phyloP scores from a whole-genome alignment of 1,140 invertebrate genomes.

The Eciton burchellii region DNA sequence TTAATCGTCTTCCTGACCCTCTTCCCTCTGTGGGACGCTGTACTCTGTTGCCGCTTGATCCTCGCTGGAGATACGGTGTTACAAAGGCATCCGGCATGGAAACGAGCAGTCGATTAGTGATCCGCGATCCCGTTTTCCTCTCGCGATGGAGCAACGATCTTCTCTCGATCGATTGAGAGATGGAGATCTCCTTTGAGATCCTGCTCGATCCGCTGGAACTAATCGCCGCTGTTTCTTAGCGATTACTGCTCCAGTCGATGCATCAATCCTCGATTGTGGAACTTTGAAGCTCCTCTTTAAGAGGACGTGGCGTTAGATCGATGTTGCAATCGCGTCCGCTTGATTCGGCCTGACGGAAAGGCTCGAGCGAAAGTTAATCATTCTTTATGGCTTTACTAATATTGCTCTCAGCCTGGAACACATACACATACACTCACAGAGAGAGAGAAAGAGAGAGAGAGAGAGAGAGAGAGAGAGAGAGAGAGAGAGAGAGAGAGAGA shows the following conservation, averaged over 20 bases:
- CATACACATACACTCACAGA: too few species aligned
- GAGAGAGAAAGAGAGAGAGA: too few species aligned
- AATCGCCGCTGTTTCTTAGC: background rate
- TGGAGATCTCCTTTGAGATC: background rate
- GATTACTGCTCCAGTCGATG: background rate
- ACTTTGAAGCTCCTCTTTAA: background rate
- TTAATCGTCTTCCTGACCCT: constrained; percentile 51
- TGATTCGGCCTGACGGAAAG: background rate
- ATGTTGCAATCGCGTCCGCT: background rate
- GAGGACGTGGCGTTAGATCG: background rate
- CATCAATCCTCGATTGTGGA: background rate
- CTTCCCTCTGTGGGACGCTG: constrained; percentile 15
- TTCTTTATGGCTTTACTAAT: background rate
- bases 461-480: too few species aligned
- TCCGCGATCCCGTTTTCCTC: background rate
- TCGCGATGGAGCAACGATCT: background rate
- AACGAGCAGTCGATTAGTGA: background rate
- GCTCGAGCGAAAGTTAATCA: background rate
- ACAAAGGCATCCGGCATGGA: background rate
- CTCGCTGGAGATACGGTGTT: background rate
- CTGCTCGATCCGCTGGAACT: background rate
- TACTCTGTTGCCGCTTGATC: background rate
- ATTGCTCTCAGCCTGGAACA: background rate
- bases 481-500: too few species aligned
- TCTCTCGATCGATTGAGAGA: background rate